Percentiles rank a stretch among this genome's conserved stretches.
Evolutionary conservation across 2,888 invertebrate genomes (phyloP).

Genomic region (Uropetala carovei): DNA sequence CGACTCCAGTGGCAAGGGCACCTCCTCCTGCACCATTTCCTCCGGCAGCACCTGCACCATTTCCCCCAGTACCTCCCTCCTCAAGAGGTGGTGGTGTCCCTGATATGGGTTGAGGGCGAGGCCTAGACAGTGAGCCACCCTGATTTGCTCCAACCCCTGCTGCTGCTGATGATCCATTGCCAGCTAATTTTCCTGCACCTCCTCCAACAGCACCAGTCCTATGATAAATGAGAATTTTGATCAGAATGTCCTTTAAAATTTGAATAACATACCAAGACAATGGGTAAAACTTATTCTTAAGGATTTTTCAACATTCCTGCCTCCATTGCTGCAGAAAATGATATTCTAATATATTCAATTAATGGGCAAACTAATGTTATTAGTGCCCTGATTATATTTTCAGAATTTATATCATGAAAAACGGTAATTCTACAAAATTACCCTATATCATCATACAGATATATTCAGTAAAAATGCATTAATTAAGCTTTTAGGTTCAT

Average conservation of each 20-base stretch:
- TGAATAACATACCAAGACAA: too few species aligned
- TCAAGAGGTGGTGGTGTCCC: slow-evolving; percentile 89
- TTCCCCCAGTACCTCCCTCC: slow-evolving; percentile 47
- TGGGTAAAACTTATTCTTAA: too few species aligned
- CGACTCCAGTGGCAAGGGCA: slow-evolving; percentile 77
- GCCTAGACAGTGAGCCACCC: slow-evolving; percentile 79
- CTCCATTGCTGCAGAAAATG: too few species aligned
- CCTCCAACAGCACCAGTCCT: slow-evolving; percentile 61
- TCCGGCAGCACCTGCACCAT: slow-evolving; percentile 59
- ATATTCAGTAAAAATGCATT: too few species aligned
- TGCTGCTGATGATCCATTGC: slow-evolving; percentile 67
- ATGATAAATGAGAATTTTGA: background rate
- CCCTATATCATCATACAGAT: too few species aligned
- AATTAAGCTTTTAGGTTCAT: too few species aligned
- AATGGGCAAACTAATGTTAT: too few species aligned
- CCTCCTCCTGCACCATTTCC: slow-evolving; percentile 55
- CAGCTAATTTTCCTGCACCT: slow-evolving; percentile 66
- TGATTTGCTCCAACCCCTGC: slow-evolving; percentile 72
- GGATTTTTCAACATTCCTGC: too few species aligned
- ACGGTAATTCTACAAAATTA: too few species aligned
- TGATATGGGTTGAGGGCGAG: slow-evolving; percentile 92
- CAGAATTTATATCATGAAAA: too few species aligned
- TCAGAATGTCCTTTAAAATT: background rate
- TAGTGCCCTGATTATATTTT: too few species aligned
- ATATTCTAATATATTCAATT: too few species aligned